Evolutionary conservation across 2,797 vertebrate species (phyloP).

Genomic region (Chrysocyon brachyurus): DNA sequence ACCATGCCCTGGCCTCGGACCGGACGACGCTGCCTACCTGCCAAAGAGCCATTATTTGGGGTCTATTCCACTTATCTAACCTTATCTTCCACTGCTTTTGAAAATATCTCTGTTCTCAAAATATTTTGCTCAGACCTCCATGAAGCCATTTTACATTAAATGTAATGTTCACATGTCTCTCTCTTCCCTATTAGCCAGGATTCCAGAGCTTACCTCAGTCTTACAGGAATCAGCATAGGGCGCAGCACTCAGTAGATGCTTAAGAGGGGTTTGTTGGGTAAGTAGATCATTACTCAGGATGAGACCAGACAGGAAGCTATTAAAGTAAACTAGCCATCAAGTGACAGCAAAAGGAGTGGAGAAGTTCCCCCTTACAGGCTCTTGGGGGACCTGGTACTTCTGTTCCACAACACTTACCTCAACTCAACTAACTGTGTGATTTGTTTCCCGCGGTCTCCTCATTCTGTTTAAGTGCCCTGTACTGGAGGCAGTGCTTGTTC

Average conservation of each 20-base stretch:
- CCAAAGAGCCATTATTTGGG: not conserved
- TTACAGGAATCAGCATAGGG: not conserved
- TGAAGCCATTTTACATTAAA: not conserved
- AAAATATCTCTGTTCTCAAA: constrained; percentile 28
- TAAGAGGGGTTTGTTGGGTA: constrained; percentile 32
- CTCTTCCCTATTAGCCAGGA: constrained; percentile 24
- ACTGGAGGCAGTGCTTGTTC: not conserved
- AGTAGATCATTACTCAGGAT: not conserved
- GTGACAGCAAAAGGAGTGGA: not conserved
- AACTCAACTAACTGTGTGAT: not conserved
- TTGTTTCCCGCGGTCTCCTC: not conserved
- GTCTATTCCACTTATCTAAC: not conserved
- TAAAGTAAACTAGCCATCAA: not conserved
- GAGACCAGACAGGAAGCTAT: constrained; percentile 13
- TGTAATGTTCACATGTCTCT: constrained; percentile 25
- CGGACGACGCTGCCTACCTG: not conserved
- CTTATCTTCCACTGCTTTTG: constrained; percentile 31
- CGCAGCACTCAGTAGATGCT: not conserved
- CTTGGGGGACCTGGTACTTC: not conserved
- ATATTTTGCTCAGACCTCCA: not conserved
- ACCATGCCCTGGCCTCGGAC: not conserved
- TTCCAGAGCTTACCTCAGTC: constrained; percentile 42
- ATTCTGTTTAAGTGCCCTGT: not conserved
- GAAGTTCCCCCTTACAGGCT: not conserved
- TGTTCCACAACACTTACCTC: not conserved